Percentiles rank a stretch among this genome's conserved stretches.
These are phyloP conservation scores for Plutomurus gul DNA, from an alignment of 1,140 invertebrate genomes.

Conservation along the genomic window DNA sequence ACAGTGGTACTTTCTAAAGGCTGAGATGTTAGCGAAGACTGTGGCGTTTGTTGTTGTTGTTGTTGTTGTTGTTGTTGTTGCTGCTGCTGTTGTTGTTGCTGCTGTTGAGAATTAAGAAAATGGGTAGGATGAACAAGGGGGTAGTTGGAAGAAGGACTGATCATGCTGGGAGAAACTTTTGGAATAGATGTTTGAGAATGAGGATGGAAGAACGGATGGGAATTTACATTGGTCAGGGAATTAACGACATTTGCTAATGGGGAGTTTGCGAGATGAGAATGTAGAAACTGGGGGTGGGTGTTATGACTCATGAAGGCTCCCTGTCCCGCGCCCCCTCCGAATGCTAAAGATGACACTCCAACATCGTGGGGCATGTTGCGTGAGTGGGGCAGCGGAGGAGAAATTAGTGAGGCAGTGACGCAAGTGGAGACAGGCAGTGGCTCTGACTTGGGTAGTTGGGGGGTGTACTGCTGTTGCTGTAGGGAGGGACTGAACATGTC, in stretches of 20 bases:
- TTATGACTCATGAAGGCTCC: neutral
- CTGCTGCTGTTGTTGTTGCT: neutral
- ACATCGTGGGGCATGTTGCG: conserved; percentile 48
- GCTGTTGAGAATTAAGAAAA: neutral
- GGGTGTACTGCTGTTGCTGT: neutral
- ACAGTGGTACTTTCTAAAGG: neutral
- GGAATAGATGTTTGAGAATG: conserved; percentile 36
- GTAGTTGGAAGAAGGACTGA: neutral
- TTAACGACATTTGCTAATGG: conserved; percentile 34
- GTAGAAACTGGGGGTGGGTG: neutral
- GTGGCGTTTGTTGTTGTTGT: conserved; percentile 36
- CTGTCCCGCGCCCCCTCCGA: neutral
- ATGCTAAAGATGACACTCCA: neutral
- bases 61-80: conserved; percentile 39
- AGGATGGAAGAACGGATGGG: conserved; percentile 35
- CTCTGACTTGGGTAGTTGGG: neutral
- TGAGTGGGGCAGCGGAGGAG: neutral
- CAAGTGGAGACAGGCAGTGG: neutral
- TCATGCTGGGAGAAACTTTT: conserved; percentile 36
- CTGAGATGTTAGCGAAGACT: neutral
- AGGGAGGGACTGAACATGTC: neutral
- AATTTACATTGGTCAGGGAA: conserved; percentile 9
- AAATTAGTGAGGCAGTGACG: neutral
- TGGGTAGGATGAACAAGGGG: conserved; percentile 24
- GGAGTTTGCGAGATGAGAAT: conserved; percentile 17